These are phyloP conservation scores for Chionoecetes opilio DNA, from an alignment of 1,140 invertebrate genomes.

Conservation along the genomic window DNA sequence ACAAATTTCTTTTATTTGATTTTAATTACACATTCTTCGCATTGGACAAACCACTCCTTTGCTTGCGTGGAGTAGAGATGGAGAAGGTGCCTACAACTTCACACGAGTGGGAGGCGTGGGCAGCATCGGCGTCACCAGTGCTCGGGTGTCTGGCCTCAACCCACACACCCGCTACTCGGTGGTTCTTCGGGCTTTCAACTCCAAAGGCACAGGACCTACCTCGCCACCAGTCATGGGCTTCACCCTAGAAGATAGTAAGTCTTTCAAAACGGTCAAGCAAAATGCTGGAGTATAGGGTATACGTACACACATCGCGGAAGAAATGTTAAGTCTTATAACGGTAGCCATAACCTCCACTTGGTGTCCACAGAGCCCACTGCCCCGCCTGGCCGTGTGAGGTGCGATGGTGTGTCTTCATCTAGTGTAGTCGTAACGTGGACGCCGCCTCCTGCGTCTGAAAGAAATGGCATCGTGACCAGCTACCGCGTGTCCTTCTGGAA, in stretches of 20 bases:
- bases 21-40: neutral
- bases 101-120: conserved; percentile 81
- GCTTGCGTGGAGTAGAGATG: conserved; percentile 47
- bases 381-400: conserved; percentile 94
- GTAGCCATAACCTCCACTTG: neutral
- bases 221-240: conserved; percentile 90
- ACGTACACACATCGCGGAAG: neutral
- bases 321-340: neutral
- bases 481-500: conserved; percentile 98
- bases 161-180: conserved; percentile 89
- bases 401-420: conserved; percentile 95
- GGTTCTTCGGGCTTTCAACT: conserved; percentile 97
- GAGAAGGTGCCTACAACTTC: conserved; percentile 76
- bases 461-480: conserved; percentile 97
- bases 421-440: conserved; percentile 97
- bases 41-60: neutral
- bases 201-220: conserved; percentile 95
- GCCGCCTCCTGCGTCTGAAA: conserved; percentile 93
- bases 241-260: conserved; percentile 88
- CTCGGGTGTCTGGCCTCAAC: conserved; percentile 80
- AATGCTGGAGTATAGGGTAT: neutral
- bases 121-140: conserved; percentile 81
- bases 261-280: neutral
- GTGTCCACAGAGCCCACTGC: conserved; percentile 88
- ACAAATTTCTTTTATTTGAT: neutral